phyloP scores from a whole-genome alignment of 2,797 vertebrate genomes.

The Macropodus opercularis region DNA sequence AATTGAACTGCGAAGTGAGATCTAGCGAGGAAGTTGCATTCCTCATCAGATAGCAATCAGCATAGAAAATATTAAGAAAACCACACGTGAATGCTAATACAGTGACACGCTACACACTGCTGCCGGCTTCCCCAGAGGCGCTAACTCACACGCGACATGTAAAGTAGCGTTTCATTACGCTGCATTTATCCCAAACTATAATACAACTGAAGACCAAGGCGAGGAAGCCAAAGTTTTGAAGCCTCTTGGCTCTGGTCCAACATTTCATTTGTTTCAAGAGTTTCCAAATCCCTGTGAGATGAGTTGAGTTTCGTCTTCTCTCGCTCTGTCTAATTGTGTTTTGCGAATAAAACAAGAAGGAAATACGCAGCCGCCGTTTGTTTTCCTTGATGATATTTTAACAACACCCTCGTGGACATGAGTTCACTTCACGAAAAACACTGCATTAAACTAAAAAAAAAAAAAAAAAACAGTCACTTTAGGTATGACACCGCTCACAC shows the following conservation, averaged over 20 bases:
- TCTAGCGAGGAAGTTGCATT: conserved; percentile 61
- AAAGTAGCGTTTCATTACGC: conserved; percentile 6
- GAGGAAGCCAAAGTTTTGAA: conserved; percentile 20
- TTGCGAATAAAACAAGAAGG: conserved; percentile 48
- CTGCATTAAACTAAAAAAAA: conserved; percentile 3
- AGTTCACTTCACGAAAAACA: conserved; percentile 3
- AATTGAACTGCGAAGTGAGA: conserved; percentile 72
- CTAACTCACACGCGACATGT: conserved; percentile 4
- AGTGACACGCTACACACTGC: conserved; percentile 29
- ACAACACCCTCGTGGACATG: conserved; percentile 29
- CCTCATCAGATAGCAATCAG: conserved; percentile 46
- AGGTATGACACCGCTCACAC: conserved; percentile 41
- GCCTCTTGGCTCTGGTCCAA: conserved; percentile 1
- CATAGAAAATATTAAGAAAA: conserved; percentile 34
- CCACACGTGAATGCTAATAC: conserved; percentile 33
- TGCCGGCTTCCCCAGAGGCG: conserved; percentile 24
- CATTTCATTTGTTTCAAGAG: conserved; percentile 57
- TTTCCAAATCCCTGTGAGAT: conserved; percentile 46
- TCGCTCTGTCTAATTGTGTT: conserved; percentile 18
- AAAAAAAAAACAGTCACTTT: conserved; percentile 20
- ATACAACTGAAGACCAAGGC: conserved; percentile 7
- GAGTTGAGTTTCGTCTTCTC: conserved; percentile 34
- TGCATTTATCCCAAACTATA: conserved; percentile 13
- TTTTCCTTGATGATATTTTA: conserved; percentile 43
- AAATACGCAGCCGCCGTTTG: conserved; percentile 19